Evolutionary conservation across 2,888 invertebrate genomes (phyloP).

Genomic region (Amiota minor): DNA sequence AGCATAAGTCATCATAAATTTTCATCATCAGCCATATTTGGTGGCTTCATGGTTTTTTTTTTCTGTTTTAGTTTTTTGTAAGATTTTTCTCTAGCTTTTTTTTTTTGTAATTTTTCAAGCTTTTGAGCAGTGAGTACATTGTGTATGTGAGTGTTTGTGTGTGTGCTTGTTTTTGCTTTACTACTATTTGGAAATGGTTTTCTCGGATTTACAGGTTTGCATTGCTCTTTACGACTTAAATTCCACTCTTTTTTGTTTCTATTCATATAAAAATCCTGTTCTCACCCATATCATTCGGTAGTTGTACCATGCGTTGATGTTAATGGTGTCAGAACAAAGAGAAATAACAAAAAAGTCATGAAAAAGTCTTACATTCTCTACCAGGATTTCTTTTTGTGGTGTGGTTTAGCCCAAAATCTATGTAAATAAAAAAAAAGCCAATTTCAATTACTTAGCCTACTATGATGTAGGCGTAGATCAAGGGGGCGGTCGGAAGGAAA

Average conservation of each 20-base stretch:
- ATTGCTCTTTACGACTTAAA: background rate
- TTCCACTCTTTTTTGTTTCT: background rate
- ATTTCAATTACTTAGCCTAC: conserved; percentile 14
- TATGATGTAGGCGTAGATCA: too few relatives aligned
- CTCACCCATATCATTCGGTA: too few relatives aligned
- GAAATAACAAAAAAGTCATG: background rate
- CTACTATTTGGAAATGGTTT: conserved; percentile 14
- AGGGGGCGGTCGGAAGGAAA: too few relatives aligned
- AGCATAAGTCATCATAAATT: conserved; percentile 23
- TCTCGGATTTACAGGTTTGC: conserved; percentile 20
- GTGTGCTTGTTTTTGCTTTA: background rate
- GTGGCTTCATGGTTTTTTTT: background rate
- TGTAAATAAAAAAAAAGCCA: conserved; percentile 8
- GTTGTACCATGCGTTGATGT: background rate
- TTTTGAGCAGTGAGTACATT: background rate
- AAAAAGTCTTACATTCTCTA: too few relatives aligned
- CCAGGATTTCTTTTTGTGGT: too few relatives aligned
- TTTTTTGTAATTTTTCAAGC: background rate
- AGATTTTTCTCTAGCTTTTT: background rate
- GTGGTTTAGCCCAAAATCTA: background rate
- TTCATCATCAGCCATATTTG: conserved; percentile 21
- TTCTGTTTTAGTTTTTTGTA: background rate
- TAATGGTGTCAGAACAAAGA: background rate
- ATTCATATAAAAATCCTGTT: background rate
- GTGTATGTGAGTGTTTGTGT: background rate